These are phyloP conservation scores for Apostichopus parvimensis DNA, from an alignment of 35 echinoderm and acorn worm species.

Conservation along the genomic window DNA sequence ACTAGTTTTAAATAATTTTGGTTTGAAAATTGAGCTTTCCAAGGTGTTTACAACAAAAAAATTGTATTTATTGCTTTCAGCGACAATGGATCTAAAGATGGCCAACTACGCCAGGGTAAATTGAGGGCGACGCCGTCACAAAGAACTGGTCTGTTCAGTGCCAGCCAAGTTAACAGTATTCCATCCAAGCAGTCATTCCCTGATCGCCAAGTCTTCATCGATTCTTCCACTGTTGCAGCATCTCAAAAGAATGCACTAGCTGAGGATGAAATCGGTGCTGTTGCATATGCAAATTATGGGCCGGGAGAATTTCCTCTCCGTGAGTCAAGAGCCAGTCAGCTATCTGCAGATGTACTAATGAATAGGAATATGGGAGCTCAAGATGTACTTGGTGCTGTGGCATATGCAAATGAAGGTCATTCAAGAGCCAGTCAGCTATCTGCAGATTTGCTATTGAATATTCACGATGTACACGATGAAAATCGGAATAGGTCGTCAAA, in stretches of 20 bases:
- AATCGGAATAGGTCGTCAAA: not conserved
- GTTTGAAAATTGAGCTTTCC: no score
- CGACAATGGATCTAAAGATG: not conserved
- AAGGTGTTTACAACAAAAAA: no score
- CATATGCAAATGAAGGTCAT: not conserved
- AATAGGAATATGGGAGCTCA: not conserved
- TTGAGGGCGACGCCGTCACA: not conserved
- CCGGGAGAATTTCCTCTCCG: not conserved
- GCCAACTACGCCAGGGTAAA: not conserved
- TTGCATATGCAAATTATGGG: constrained; percentile 20
- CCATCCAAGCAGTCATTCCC: not conserved
- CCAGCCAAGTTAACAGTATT: not conserved
- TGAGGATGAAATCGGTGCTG: not conserved
- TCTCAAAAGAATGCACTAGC: not conserved
- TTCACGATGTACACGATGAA: not conserved
- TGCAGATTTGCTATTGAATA: not conserved
- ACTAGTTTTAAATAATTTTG: no score
- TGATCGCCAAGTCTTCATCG: not conserved
- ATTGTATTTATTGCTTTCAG: no score
- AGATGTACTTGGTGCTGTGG: not conserved
- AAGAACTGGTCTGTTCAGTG: not conserved
- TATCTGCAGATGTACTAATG: not conserved
- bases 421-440: not conserved
- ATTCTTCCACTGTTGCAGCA: not conserved
- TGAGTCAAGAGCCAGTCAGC: not conserved